These are phyloP conservation scores for Falco berigora DNA, from an alignment of 2,797 vertebrate genomes.

Conservation along the genomic window DNA sequence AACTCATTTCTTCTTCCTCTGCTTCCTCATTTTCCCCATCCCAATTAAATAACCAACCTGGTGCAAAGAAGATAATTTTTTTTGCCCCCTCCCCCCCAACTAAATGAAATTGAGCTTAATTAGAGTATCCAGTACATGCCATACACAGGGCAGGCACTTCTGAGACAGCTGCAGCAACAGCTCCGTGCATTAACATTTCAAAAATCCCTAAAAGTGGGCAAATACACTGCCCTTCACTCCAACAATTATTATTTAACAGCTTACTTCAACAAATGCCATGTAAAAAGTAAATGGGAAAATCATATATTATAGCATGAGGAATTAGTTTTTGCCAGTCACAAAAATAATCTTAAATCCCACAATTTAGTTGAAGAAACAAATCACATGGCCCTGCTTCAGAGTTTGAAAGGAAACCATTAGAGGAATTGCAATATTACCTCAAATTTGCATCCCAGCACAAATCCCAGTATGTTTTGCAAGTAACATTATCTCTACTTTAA, in stretches of 20 bases:
- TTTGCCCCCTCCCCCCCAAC: background rate
- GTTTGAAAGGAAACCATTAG: background rate
- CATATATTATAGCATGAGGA: background rate
- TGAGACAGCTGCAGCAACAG: background rate
- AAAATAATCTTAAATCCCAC: background rate
- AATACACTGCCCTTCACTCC: conserved; percentile 2
- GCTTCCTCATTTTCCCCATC: conserved; percentile 20
- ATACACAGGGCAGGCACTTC: background rate
- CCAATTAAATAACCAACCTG: conserved; percentile 27
- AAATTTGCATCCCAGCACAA: background rate
- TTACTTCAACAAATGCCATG: conserved; percentile 7
- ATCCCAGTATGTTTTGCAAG: background rate
- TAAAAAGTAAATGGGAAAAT: conserved; percentile 11
- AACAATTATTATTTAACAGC: conserved; percentile 40
- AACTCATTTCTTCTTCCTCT: background rate
- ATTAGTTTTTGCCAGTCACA: background rate
- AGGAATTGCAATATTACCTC: background rate
- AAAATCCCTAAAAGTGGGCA: conserved; percentile 6
- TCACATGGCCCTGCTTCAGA: background rate
- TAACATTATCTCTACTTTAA: background rate
- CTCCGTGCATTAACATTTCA: conserved; percentile 16
- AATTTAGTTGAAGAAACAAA: background rate
- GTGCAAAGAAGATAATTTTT: conserved; percentile 3
- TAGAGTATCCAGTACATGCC: background rate
- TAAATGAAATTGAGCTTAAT: conserved; percentile 52